Base-by-base conservation (phyloP, 2,113 vertebrate species). In the Actenoides lindsayi region DNA sequence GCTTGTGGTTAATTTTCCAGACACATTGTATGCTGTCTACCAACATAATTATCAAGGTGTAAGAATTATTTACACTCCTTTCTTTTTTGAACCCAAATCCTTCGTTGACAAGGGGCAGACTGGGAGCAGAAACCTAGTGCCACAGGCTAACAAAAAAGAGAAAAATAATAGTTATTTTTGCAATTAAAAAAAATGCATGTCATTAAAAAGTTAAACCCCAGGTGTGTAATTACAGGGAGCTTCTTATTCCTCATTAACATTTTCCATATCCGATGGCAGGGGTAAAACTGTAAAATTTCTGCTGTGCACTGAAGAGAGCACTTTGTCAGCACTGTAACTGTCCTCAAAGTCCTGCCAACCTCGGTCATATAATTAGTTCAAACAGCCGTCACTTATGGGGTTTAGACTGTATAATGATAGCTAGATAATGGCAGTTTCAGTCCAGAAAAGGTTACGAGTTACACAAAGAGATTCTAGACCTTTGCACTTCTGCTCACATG, bases 401-500 rank as follows among this genome's bases (percentile, higher is more conserved):
- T 25, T 91, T 70, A 28, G 6, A 24, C 73, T 53, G 12, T n/a
- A 10, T 4, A 60, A 20, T 9, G 4, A 39, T 10, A 92, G 56
- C 27, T 7, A 73, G 21, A 48, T 33, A 79, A 75, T 4, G 35
- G 25, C 12, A 53, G 27, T 44, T 64, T 59, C 56, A 68, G 75
- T 77, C 33, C 59, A 77, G 59, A 24, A 76, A 50, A 80, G 7
- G 5, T 18, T 13, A 21, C 1, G 41, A 54, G 31, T 18, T 37
- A 50, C 62, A 74, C 35, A 57, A 73, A 78, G 19, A 21, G 25
- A 35, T n/a, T 14, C 1, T n/a, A 88, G 63, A 83, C 24, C 5
- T 7, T 9, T 0, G 0, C 20, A 9, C 5, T 31, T 53, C 57
- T 13, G 8, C 28, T 65, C 25, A 67, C 4, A 13, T 4, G 19